Evolutionary conservation across 2,113 vertebrate species (phyloP).

Genomic region (Nycticebus coucang): DNA sequence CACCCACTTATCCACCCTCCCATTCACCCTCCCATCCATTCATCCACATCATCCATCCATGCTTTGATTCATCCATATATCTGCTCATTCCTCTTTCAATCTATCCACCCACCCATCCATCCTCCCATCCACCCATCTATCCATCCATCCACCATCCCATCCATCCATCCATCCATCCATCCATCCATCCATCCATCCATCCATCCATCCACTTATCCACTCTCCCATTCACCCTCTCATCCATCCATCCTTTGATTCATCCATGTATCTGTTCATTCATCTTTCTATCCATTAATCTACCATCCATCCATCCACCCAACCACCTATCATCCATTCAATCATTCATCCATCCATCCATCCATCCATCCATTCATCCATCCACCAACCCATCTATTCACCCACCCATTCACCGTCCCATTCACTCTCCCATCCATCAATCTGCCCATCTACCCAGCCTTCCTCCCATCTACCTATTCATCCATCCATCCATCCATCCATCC

Average conservation of each 20-base stretch:
- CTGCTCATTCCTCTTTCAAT: accelerated
- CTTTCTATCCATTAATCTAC: not conserved
- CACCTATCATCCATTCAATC: not conserved
- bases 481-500: not conserved
- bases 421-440: not conserved
- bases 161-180: too few species aligned
- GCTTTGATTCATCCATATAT: too few species aligned
- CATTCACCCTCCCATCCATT: accelerated
- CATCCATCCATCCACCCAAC: not conserved
- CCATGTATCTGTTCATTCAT: too few species aligned
- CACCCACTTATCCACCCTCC: too few species aligned
- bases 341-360: too few species aligned
- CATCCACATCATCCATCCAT: not conserved
- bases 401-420: accelerated
- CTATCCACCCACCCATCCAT: accelerated
- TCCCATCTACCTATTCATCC: accelerated
- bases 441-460: not conserved
- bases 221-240: not conserved
- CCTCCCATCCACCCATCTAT: not conserved
- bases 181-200: too few species aligned
- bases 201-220: accelerated
- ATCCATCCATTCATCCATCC: accelerated
- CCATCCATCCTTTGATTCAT: not conserved
- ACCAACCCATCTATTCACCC: not conserved
- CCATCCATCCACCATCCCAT: accelerated